Conservation (phyloP, 2,113 vertebrate genomes). For the Falcunculus frontatus region DNA sequence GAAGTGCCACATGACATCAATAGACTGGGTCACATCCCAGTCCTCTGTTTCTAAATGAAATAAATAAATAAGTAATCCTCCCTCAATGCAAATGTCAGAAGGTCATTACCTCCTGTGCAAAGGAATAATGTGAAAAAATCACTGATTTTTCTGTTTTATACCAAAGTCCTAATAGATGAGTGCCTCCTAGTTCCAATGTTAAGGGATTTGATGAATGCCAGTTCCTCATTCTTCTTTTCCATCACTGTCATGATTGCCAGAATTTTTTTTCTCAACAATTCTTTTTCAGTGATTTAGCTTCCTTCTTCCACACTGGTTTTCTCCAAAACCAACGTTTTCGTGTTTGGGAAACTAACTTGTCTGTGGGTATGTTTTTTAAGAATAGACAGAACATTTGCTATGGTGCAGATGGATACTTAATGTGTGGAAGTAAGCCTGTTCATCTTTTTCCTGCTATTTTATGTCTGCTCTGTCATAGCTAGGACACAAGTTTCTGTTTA, state of each 20-base stretch:
- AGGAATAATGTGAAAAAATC: not conserved
- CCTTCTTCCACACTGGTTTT: not conserved
- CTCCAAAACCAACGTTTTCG: not conserved
- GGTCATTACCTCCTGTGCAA: not conserved
- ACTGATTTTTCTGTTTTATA: not conserved
- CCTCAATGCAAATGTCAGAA: not conserved
- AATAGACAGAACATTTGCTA: not conserved
- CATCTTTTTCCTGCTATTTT: not conserved
- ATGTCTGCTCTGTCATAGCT: not conserved
- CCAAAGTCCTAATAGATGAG: not conserved
- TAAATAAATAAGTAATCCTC: not conserved
- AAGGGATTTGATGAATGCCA: not conserved
- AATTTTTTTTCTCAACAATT: not conserved
- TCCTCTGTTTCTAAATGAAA: not conserved
- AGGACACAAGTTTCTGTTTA: not conserved
- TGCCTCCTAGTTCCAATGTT: not conserved
- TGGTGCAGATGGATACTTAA: not conserved
- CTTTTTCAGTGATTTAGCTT: not conserved
- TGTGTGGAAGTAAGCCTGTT: not conserved
- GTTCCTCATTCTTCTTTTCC: not conserved
- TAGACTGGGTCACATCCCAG: not conserved
- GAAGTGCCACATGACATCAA: fast-evolving
- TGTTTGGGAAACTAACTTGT: not conserved
- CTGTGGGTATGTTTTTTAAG: not conserved
- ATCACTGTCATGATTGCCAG: not conserved